Conservation (phyloP, 2,888 invertebrate species). For the Lucinisca nassula region DNA sequence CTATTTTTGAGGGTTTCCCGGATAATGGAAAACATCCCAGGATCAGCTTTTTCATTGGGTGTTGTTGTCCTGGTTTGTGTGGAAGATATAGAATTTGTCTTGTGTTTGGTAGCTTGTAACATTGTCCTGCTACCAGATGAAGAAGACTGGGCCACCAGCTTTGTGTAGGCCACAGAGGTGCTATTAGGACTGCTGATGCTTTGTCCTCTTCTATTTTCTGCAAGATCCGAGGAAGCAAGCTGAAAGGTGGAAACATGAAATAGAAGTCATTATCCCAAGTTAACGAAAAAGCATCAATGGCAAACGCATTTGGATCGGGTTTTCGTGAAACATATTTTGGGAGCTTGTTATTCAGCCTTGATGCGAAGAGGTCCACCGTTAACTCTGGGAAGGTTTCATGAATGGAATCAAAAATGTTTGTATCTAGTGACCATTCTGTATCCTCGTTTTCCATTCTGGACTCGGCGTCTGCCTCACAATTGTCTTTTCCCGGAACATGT, state of each 20-base stretch:
- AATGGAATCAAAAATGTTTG: slow-evolving; percentile 28
- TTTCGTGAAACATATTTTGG: slow-evolving; percentile 27
- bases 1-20: slow-evolving; percentile 43
- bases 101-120: slow-evolving; percentile 23
- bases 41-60: slow-evolving; percentile 51
- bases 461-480: slow-evolving; percentile 22
- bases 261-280: slow-evolving; percentile 16
- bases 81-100: slow-evolving; percentile 22
- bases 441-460: slow-evolving; percentile 34
- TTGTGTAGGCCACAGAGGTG: slow-evolving; percentile 55
- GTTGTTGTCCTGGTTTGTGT: slow-evolving; percentile 25
- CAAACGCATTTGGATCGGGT: slow-evolving; percentile 24
- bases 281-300: slow-evolving; percentile 39
- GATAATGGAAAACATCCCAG: slow-evolving; percentile 62
- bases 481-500: slow-evolving; percentile 40
- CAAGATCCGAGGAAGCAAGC: slow-evolving; percentile 12
- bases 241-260: slow-evolving; percentile 59
- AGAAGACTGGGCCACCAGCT: slow-evolving; percentile 34
- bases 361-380: slow-evolving; percentile 43
- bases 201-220: slow-evolving; percentile 48
- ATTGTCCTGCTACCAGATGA: not conserved
- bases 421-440: slow-evolving; percentile 42
- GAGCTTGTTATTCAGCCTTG: slow-evolving; percentile 38
- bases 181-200: slow-evolving; percentile 30
- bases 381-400: not conserved